phyloP scores from a whole-genome alignment of 2,888 invertebrate genomes.

The Synanthedon myopaeformis region DNA sequence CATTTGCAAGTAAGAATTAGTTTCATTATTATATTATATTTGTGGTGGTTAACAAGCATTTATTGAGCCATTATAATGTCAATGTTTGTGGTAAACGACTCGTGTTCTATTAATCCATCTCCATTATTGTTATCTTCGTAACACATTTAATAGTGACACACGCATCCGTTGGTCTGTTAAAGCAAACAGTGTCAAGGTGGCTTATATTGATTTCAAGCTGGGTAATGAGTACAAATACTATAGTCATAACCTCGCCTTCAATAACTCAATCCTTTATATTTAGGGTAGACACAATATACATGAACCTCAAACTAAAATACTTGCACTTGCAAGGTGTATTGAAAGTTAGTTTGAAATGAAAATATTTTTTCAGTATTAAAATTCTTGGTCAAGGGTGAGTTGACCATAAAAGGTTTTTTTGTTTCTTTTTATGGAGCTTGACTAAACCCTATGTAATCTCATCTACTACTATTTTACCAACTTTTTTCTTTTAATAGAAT shows the following conservation, averaged over 20 bases:
- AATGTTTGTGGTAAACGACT: background rate
- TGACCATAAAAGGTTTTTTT: too few species aligned
- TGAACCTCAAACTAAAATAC: too few species aligned
- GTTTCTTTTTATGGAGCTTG: too few species aligned
- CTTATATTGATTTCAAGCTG: conserved; percentile 55
- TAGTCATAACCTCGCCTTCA: background rate
- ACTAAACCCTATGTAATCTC: too few species aligned
- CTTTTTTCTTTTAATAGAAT: too few species aligned
- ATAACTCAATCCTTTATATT: too few species aligned
- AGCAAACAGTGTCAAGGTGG: conserved; percentile 58
- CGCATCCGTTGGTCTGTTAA: conserved; percentile 46
- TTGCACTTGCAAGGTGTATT: too few species aligned
- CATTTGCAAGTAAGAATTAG: conserved; percentile 10
- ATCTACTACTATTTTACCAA: too few species aligned
- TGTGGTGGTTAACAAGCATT: background rate
- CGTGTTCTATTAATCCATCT: background rate
- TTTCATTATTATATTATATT: background rate
- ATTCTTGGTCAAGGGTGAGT: too few species aligned
- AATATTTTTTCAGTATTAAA: too few species aligned
- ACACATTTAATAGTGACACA: conserved; percentile 34
- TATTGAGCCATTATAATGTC: background rate
- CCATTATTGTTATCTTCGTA: conserved; percentile 35
- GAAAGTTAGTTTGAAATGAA: too few species aligned
- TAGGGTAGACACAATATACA: too few species aligned
- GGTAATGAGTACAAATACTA: conserved; percentile 38